Evolutionary conservation across 2,888 invertebrate species (phyloP), one percentile per base, ranked within the genome.

Genomic region (Entomobrya proxima): DNA sequence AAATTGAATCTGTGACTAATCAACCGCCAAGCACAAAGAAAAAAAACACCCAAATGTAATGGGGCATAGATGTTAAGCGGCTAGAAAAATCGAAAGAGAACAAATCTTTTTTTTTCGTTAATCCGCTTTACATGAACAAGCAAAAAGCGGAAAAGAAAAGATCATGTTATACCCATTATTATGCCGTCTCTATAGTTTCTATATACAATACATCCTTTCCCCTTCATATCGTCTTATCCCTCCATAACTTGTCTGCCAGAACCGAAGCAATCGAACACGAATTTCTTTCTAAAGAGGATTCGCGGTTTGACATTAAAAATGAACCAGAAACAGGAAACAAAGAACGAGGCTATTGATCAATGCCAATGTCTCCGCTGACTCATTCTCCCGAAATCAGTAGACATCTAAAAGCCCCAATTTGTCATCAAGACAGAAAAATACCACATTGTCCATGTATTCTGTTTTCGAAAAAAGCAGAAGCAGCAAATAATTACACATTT

Each of bases 1-100:
- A 55, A 32, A 18, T 47, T 69, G 40, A 69, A 80, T 72, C 72
- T 55, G 58, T 72, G 72, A 80, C 72, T 80, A 80, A 80, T 80
- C 80, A 80, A 72, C 69, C 69, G 44, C 44, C 69, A 69, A 24
- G 37, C 21, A 32, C 35, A 2, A 21, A 1, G 21, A 24, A 21
- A 67, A 67, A n/a, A n/a, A n/a, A n/a, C n/a, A n/a, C n/a, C n/a
- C n/a, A n/a, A n/a, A n/a, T n/a, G n/a, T n/a, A n/a, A n/a, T n/a
- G n/a, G n/a, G n/a, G n/a, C n/a, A n/a, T n/a, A n/a, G n/a, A n/a
- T n/a, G n/a, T n/a, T n/a, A n/a, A n/a, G n/a, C n/a, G n/a, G n/a
- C n/a, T n/a, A n/a, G n/a, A n/a, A n/a, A n/a, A n/a, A n/a, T n/a
- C n/a, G n/a, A n/a, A n/a, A n/a, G n/a, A n/a, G n/a, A n/a, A n/a